Evolutionary conservation across 2,888 invertebrate genomes (phyloP), one percentile per base, ranked within the genome.

Genomic region (Noctua pronuba): DNA sequence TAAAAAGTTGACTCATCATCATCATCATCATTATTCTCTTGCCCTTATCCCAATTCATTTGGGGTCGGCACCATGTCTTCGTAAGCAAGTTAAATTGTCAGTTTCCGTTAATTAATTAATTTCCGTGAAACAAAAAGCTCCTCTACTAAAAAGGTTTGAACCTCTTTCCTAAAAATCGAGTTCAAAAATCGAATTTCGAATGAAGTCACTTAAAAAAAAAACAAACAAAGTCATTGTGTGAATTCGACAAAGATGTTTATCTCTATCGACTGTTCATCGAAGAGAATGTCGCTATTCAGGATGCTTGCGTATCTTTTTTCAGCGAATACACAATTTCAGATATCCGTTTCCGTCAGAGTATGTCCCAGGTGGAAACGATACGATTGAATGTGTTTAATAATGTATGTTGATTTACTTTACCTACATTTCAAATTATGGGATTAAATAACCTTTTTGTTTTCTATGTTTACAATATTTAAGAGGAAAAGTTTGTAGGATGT

Each of bases 261-360:
- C 86, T 70, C 0, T 64, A 86, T 81, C 24, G 81, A 60, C 49
- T 76, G 86, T 77, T 76, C 79, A 73, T 76, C 75, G 88, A 62
- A 69, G 49, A 58, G 46, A 73, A 78, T 87, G 75, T 55, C 68
- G 68, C 77, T 60, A 70, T 87, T 87, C 73, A 73, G 41, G 38
- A 74, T 46, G 49, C 31, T 77, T 8, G 13, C 18, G 68, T 79
- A 67, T 70, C 65, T 76, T 77, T 87, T 82, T 79, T 60, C 65
- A 69, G 68, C 24, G 31, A 74, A 85, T 79, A 79, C 62, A 77
- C 88, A 82, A 86, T 87, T 78, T 80, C 41, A 74, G 79, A 85
- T 80, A 86, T 78, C 66, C 75, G 75, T 28, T 86, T 80, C 75
- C 77, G 74, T 62, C 72, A 68, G 35, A n/a, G 55, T 7, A 21